A percentile compares a stretch with the other conserved stretches of the same genome.
phyloP scores from a whole-genome alignment of 2,113 vertebrate genomes.

The Corvus moneduloides region DNA sequence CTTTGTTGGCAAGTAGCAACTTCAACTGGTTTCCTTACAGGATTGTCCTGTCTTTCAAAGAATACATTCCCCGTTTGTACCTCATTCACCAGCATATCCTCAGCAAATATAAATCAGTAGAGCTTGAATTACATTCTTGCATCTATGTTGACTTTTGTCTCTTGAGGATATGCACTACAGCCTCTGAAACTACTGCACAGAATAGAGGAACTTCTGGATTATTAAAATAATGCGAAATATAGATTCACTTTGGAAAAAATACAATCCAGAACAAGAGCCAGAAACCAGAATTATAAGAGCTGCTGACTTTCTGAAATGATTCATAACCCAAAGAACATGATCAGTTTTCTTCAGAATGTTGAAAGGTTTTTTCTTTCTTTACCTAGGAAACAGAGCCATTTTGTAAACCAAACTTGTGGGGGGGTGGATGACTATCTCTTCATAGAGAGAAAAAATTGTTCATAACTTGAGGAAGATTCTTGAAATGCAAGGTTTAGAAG shows the following conservation, averaged over 20 bases:
- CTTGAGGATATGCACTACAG: not conserved
- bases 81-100: not conserved
- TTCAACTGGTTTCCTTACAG: not conserved
- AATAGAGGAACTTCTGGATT: not conserved
- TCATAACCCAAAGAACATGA: not conserved
- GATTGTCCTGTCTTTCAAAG: not conserved
- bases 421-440: not conserved
- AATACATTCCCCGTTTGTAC: not conserved
- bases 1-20: not conserved
- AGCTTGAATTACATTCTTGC: not conserved
- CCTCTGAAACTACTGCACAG: not conserved
- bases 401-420: not conserved
- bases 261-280: not conserved
- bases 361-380: not conserved
- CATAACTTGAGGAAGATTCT: not conserved
- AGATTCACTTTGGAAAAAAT: not conserved
- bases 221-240: not conserved
- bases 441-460: not conserved
- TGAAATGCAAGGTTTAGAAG: not conserved
- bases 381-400: not conserved
- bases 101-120: not conserved
- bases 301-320: not conserved
- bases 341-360: not conserved
- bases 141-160: not conserved
- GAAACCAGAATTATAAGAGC: not conserved